Percentiles rank a stretch among this genome's conserved stretches.
phyloP scores from a whole-genome alignment of 2,113 vertebrate species.

The Xyliphius kryptos region DNA sequence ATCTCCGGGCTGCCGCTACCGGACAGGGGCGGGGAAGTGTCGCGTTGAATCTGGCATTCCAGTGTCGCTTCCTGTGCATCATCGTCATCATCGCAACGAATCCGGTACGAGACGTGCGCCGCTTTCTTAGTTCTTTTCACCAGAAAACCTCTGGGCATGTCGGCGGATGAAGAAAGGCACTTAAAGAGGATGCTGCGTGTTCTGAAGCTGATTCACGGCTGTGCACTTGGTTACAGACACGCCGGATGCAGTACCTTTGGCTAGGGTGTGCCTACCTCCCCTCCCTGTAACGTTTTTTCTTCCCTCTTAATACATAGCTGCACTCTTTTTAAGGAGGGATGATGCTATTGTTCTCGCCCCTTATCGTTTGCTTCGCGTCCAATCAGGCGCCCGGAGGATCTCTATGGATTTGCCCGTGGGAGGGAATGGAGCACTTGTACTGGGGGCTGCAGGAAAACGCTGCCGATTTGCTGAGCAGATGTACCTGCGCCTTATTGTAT shows the following conservation, averaged over 20 bases:
- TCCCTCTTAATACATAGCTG: conserved; percentile 65
- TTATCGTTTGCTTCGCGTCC: conserved; percentile 70
- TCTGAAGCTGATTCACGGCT: conserved; percentile 69
- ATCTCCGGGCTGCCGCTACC: conserved; percentile 58
- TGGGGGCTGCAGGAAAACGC: conserved; percentile 68
- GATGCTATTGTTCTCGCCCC: conserved; percentile 87
- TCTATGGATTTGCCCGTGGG: conserved; percentile 66
- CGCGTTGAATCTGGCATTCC: conserved; percentile 50
- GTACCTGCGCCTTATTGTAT: conserved; percentile 76
- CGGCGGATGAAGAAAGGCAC: conserved; percentile 67
- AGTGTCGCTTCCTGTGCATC: conserved; percentile 54
- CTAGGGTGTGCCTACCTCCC: conserved; percentile 59
- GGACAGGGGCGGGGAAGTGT: conserved; percentile 55
- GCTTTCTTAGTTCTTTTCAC: conserved; percentile 92
- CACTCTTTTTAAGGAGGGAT: conserved; percentile 87
- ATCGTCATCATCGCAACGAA: conserved; percentile 74
- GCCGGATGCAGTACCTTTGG: conserved; percentile 47
- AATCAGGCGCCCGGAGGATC: conserved; percentile 70
- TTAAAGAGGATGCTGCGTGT: conserved; percentile 57
- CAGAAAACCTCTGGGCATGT: conserved; percentile 94
- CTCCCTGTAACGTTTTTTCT: conserved; percentile 66
- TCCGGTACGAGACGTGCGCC: conserved; percentile 83
- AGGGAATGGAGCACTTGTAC: conserved; percentile 57
- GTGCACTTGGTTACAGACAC: conserved; percentile 54
- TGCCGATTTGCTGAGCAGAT: conserved; percentile 76